These are phyloP conservation scores for Colletes collaris DNA, from an alignment of 2,888 invertebrate genomes.

Conservation along the genomic window DNA sequence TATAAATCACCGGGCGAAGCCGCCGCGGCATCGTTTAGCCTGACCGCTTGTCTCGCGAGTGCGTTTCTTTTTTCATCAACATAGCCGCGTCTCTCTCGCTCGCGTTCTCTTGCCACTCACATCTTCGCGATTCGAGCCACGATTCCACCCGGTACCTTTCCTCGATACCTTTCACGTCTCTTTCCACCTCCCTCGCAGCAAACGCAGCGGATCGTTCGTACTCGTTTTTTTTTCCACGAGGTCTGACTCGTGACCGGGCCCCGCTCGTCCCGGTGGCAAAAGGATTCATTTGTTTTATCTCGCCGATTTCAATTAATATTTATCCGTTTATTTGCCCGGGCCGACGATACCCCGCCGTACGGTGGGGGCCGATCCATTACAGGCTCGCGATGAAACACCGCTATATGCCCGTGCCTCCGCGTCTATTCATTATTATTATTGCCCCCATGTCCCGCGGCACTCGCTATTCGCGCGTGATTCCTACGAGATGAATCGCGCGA, in stretches of 20 bases:
- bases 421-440: constrained; percentile 29
- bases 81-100: background rate
- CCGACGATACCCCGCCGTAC: constrained; percentile 40
- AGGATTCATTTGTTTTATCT: constrained; percentile 70
- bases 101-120: constrained; percentile 25
- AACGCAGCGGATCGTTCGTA: constrained; percentile 4
- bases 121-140: constrained; percentile 59
- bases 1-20: constrained; percentile 78
- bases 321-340: constrained; percentile 67
- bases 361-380: background rate
- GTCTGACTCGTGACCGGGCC: constrained; percentile 64
- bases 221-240: constrained; percentile 11
- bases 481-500: constrained; percentile 63
- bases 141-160: constrained; percentile 49
- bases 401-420: background rate
- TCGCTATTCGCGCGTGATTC: constrained; percentile 41
- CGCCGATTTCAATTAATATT: constrained; percentile 73
- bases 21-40: constrained; percentile 59
- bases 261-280: constrained; percentile 64
- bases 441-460: constrained; percentile 18
- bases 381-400: constrained; percentile 12
- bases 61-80: too few relatives aligned
- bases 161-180: constrained; percentile 21
- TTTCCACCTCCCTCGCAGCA: constrained; percentile 8
- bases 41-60: too few relatives aligned